phyloP scores from a whole-genome alignment of 2,797 vertebrate genomes.

The Halcyon badia region DNA sequence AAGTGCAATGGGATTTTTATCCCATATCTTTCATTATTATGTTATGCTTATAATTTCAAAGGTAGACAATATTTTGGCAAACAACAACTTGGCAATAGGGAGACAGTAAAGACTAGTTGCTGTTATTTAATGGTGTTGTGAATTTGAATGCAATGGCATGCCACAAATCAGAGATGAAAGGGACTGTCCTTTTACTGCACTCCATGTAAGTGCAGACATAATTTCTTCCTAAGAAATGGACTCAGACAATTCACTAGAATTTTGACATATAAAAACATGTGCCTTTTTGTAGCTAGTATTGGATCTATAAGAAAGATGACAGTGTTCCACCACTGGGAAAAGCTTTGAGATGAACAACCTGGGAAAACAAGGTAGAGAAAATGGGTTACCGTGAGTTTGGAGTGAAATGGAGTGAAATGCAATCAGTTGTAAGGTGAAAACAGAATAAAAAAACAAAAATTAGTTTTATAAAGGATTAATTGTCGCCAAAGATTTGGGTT shows the following conservation, averaged over 20 bases:
- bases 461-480: neutral
- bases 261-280: neutral
- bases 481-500: neutral
- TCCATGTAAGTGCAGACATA: fast-evolving
- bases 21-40: neutral
- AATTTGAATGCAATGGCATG: neutral
- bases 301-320: neutral
- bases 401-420: neutral
- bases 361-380: neutral
- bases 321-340: neutral
- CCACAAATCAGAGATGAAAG: neutral
- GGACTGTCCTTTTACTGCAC: neutral
- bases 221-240: neutral
- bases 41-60: neutral
- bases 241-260: neutral
- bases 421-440: neutral
- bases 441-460: neutral
- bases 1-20: neutral
- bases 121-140: neutral
- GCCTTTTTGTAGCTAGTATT: neutral
- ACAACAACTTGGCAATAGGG: neutral
- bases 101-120: neutral
- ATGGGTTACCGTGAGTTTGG: neutral
- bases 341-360: neutral
- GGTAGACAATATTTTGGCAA: neutral